These are phyloP conservation scores for Spongilla lacustris DNA, from an alignment of 37 sponge, comb jelly and placozoan species.

Conservation along the genomic window DNA sequence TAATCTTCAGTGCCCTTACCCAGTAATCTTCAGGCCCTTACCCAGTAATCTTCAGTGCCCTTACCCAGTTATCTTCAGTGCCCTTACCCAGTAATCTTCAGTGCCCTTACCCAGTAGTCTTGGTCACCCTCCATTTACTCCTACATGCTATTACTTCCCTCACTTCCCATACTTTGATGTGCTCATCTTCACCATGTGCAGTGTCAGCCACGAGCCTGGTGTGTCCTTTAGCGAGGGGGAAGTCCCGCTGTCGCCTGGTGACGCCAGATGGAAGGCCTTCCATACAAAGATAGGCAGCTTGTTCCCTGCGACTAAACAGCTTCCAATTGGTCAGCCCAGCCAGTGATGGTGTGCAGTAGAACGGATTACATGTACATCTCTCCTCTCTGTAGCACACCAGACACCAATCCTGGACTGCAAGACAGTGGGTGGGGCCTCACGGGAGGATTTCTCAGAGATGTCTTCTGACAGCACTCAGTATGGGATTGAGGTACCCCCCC, in stretches of 20 bases:
- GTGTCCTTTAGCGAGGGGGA: slow-evolving; percentile 77
- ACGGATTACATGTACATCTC: background rate
- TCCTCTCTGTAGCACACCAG: background rate
- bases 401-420: background rate
- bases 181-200: background rate
- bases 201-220: background rate
- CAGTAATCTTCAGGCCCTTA: no score
- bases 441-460: background rate
- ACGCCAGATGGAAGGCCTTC: slow-evolving; percentile 56
- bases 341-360: background rate
- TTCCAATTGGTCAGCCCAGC: background rate
- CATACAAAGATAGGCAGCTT: slow-evolving; percentile 28
- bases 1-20: no score
- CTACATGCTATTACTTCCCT: no score
- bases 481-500: background rate
- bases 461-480: background rate
- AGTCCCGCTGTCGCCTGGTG: slow-evolving; percentile 75
- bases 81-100: no score
- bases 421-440: background rate
- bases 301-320: background rate
- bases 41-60: no score
- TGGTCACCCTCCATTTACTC: no score
- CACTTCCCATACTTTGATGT: no score
- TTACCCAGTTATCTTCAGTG: no score
- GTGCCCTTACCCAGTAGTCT: no score